phyloP scores from a whole-genome alignment of 2,113 vertebrate genomes.

The Mastomys coucha region DNA sequence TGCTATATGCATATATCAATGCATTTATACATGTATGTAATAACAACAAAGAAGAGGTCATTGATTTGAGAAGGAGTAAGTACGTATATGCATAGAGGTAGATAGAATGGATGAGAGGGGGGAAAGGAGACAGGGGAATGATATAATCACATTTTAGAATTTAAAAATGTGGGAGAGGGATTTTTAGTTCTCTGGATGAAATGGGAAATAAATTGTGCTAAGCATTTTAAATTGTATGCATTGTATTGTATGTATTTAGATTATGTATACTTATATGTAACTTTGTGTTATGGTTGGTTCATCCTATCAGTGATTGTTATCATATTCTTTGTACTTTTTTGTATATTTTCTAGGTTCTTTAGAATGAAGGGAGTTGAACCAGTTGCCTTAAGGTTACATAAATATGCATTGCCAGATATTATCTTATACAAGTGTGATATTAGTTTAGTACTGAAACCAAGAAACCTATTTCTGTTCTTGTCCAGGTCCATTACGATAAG shows the following conservation, averaged over 20 bases:
- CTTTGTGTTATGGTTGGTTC: conserved; percentile 41
- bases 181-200: background rate
- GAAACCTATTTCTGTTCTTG: conserved; percentile 23
- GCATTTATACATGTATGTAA: too few species aligned
- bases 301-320: conserved; percentile 26
- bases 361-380: conserved; percentile 22
- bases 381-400: background rate
- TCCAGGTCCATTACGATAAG: conserved; percentile 91
- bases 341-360: conserved; percentile 10
- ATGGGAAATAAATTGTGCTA: background rate
- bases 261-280: background rate
- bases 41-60: background rate
- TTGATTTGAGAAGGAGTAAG: background rate
- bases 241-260: background rate
- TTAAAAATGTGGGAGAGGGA: background rate
- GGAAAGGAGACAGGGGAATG: background rate
- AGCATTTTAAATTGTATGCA: conserved; percentile 10
- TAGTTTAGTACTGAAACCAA: conserved; percentile 47
- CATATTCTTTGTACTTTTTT: conserved; percentile 18
- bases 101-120: background rate
- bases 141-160: background rate
- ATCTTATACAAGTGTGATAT: background rate
- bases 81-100: background rate
- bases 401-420: background rate
- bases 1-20: background rate